Conservation (phyloP, 2,113 vertebrate species). For the Psephotus haematonotus region DNA sequence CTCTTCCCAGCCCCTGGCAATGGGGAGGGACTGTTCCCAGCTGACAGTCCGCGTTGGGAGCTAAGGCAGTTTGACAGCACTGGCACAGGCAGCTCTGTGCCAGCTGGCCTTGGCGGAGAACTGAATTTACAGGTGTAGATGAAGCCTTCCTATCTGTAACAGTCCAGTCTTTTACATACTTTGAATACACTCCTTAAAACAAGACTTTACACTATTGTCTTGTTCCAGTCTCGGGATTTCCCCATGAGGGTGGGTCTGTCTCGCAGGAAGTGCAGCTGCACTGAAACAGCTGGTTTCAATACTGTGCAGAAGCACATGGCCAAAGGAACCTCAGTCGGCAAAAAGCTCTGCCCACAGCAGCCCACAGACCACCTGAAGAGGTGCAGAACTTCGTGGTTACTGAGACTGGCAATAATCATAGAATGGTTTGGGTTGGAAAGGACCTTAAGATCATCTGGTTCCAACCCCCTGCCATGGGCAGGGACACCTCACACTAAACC, state of each 20-base stretch:
- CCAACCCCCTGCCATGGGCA: background rate
- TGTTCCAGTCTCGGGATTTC: background rate
- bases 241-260: background rate
- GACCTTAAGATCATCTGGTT: background rate
- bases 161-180: rapidly evolving
- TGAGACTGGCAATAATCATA: background rate
- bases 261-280: rapidly evolving
- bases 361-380: too few species aligned
- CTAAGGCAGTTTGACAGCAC: background rate
- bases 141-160: rapidly evolving
- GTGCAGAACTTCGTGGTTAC: rapidly evolving
- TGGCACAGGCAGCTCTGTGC: background rate
- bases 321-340: rapidly evolving
- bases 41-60: rapidly evolving
- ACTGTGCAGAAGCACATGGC: rapidly evolving
- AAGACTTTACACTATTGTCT: background rate
- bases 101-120: rapidly evolving
- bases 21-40: background rate
- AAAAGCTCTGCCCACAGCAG: background rate
- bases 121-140: background rate
- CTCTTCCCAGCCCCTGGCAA: background rate
- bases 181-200: too few species aligned
- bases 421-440: background rate
- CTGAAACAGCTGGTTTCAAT: rapidly evolving
- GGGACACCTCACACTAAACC: background rate